Conservation (phyloP, 2,113 vertebrate species). For the Brachypteracias leptosomus region DNA sequence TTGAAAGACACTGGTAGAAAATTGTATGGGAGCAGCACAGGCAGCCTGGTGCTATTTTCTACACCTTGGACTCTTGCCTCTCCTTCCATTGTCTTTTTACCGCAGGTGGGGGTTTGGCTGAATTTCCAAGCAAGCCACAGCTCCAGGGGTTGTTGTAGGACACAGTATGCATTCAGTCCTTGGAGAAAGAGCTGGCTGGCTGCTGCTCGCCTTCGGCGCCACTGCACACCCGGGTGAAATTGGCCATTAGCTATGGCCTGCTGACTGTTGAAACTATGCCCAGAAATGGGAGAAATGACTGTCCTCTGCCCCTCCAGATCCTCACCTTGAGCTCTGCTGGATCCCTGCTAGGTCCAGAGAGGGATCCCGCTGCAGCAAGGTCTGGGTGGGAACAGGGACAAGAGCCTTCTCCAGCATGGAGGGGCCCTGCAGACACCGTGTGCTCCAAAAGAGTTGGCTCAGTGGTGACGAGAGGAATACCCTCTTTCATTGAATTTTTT, state of each 20-base stretch:
- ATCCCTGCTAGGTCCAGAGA: neutral
- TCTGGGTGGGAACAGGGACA: neutral
- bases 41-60: neutral
- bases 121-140: neutral
- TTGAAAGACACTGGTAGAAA: neutral
- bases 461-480: neutral
- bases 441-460: neutral
- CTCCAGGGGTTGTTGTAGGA: neutral
- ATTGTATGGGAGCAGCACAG: rapidly evolving
- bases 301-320: neutral
- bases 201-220: rapidly evolving
- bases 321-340: neutral
- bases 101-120: neutral
- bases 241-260: rapidly evolving
- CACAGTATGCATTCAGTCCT: rapidly evolving
- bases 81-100: neutral
- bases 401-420: rapidly evolving
- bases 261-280: neutral
- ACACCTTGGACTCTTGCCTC: neutral
- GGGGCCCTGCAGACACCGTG: rapidly evolving
- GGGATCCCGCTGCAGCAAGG: rapidly evolving
- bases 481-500: neutral
- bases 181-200: rapidly evolving
- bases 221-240: neutral
- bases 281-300: neutral